Percentiles rank a stretch among this genome's conserved stretches.
Evolutionary conservation across 2,888 invertebrate genomes (phyloP).

Genomic region (Parnassius mnemosyne): DNA sequence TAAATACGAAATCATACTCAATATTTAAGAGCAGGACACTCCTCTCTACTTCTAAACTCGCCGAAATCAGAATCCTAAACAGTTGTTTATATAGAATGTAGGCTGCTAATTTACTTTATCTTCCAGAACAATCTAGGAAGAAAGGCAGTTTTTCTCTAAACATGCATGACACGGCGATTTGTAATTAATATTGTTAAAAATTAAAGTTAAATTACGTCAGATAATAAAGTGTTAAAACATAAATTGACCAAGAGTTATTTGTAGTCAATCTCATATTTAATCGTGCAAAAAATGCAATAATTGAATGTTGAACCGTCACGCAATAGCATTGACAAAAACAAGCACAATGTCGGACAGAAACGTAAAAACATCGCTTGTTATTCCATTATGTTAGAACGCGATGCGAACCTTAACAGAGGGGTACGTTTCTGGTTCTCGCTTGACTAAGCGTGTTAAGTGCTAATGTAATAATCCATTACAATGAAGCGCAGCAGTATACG

Average conservation of each 20-base stretch:
- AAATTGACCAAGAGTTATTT: conserved; percentile 6
- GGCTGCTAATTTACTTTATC: too few species aligned
- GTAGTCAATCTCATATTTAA: conserved; percentile 14
- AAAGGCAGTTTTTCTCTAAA: too few species aligned
- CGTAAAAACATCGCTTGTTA: conserved; percentile 57
- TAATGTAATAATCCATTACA: conserved; percentile 81
- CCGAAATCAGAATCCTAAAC: too few species aligned
- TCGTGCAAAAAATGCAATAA: conserved; percentile 42
- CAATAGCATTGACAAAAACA: conserved; percentile 43
- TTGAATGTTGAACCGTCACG: conserved; percentile 52
- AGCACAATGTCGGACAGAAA: conserved; percentile 46
- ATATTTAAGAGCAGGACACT: too few species aligned
- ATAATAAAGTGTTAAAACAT: too few species aligned
- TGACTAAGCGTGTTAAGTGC: conserved; percentile 77
- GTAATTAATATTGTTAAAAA: too few species aligned
- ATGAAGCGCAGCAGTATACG: conserved; percentile 74
- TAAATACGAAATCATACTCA: too few species aligned
- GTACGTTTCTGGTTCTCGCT: conserved; percentile 67
- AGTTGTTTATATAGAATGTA: too few species aligned
- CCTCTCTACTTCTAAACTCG: too few species aligned
- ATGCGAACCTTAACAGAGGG: conserved; percentile 56
- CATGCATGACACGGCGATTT: too few species aligned
- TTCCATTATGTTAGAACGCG: conserved; percentile 58
- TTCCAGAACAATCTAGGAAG: too few species aligned
- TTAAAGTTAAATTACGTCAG: too few species aligned